Evolutionary conservation across 2,888 invertebrate genomes (phyloP).

Genomic region (Prenolepis imparis): DNA sequence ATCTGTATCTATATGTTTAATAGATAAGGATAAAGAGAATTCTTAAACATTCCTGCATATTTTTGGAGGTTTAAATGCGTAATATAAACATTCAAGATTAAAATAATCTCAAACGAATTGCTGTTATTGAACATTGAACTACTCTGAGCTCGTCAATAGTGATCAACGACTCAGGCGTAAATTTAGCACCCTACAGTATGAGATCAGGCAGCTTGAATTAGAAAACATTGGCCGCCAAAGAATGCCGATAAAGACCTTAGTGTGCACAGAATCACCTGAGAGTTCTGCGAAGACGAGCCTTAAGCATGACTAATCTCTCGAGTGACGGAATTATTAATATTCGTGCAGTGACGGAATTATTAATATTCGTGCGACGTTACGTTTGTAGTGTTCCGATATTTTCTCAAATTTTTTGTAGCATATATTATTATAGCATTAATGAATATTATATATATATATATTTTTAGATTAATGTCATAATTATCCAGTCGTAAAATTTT

Average conservation of each 20-base stretch:
- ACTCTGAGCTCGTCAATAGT: neutral
- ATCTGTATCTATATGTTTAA: neutral
- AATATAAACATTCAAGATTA: slow-evolving; percentile 3
- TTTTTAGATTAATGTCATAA: neutral
- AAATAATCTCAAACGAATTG: neutral
- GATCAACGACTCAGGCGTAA: slow-evolving; percentile 40
- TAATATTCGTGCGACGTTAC: slow-evolving; percentile 28
- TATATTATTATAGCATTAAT: neutral
- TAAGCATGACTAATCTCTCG: slow-evolving; percentile 46
- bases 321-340: slow-evolving; percentile 50
- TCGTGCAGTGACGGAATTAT: slow-evolving; percentile 34
- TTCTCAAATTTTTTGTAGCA: neutral
- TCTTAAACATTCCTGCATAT: neutral
- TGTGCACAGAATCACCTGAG: slow-evolving; percentile 27
- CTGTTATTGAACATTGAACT: slow-evolving; percentile 12
- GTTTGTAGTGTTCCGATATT: neutral
- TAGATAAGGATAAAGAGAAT: neutral
- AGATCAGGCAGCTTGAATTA: slow-evolving; percentile 46
- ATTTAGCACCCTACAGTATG: slow-evolving; percentile 21
- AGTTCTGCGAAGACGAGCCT: slow-evolving; percentile 45
- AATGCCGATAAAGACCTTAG: slow-evolving; percentile 8
- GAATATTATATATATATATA: neutral
- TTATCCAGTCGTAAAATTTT: neutral
- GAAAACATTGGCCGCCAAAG: slow-evolving; percentile 21
- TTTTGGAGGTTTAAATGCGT: neutral